Evolutionary conservation across 2,888 invertebrate genomes (phyloP).

Genomic region (Pachycephus smyrnensis): DNA sequence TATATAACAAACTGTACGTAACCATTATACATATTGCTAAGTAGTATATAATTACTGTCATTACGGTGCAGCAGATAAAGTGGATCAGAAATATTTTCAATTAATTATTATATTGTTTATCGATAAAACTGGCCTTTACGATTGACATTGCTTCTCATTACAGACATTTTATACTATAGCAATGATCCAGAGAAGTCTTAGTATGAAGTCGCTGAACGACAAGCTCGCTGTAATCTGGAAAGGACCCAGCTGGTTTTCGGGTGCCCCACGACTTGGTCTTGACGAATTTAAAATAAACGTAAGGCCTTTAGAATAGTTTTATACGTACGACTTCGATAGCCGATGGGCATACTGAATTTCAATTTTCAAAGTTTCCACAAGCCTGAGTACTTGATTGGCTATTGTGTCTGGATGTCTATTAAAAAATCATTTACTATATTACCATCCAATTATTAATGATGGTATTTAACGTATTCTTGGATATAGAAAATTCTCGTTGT

Average conservation of each 20-base stretch:
- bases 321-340: background rate
- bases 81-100: conserved; percentile 5
- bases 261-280: conserved; percentile 80
- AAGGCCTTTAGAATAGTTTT: conserved; percentile 54
- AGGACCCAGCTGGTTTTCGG: conserved; percentile 92
- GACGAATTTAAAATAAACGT: conserved; percentile 83
- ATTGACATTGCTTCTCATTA: conserved; percentile 12
- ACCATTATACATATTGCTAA: background rate
- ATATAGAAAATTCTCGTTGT: conserved; percentile 9
- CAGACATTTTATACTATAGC: conserved; percentile 82
- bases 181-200: conserved; percentile 74
- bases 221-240: conserved; percentile 80
- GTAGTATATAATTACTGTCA: background rate
- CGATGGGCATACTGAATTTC: background rate
- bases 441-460: conserved; percentile 3
- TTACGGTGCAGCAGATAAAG: background rate
- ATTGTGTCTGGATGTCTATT: background rate
- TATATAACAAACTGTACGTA: background rate
- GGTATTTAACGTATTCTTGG: background rate
- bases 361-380: background rate
- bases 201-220: conserved; percentile 72
- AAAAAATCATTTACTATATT: conserved; percentile 1
- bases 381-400: background rate
- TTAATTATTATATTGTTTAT: background rate
- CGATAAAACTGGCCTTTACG: background rate